Conservation (phyloP, 2,888 invertebrate genomes). For the Adelphocoris suturalis region DNA sequence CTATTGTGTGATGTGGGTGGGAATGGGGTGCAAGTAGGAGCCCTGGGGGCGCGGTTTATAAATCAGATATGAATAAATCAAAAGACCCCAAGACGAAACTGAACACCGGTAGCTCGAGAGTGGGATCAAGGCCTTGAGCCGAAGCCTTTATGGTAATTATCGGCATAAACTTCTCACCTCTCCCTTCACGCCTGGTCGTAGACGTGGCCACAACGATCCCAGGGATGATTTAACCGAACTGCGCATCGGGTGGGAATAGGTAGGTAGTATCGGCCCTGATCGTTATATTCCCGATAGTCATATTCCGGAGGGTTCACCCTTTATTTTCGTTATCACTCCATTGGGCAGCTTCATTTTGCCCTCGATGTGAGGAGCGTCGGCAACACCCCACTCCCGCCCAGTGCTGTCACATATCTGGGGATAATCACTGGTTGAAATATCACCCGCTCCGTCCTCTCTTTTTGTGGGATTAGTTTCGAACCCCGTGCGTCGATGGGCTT, state of each 20-base stretch:
- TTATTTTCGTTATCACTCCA: background rate
- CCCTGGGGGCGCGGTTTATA: background rate
- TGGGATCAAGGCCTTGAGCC: conserved; percentile 8
- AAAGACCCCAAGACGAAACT: conserved; percentile 18
- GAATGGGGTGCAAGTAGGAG: background rate
- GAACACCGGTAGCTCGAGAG: conserved; percentile 25
- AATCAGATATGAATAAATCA: conserved; percentile 25
- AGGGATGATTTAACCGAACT: background rate
- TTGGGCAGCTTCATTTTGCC: background rate
- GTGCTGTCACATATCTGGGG: background rate
- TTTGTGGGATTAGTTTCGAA: conserved; percentile 25
- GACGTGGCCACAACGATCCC: background rate
- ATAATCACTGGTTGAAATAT: conserved; percentile 21
- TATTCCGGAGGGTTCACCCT: background rate
- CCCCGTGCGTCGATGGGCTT: background rate
- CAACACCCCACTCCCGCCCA: background rate
- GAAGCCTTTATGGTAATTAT: conserved; percentile 19
- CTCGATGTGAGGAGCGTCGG: background rate
- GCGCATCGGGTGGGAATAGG: background rate
- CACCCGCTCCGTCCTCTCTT: conserved; percentile 13
- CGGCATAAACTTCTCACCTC: conserved; percentile 25
- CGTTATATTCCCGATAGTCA: background rate
- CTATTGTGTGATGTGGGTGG: background rate
- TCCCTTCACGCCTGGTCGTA: background rate
- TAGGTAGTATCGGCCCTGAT: no score